Conservation (phyloP, 35 echinoderm and acorn worm genomes). For the Holothuria glaberrima region DNA sequence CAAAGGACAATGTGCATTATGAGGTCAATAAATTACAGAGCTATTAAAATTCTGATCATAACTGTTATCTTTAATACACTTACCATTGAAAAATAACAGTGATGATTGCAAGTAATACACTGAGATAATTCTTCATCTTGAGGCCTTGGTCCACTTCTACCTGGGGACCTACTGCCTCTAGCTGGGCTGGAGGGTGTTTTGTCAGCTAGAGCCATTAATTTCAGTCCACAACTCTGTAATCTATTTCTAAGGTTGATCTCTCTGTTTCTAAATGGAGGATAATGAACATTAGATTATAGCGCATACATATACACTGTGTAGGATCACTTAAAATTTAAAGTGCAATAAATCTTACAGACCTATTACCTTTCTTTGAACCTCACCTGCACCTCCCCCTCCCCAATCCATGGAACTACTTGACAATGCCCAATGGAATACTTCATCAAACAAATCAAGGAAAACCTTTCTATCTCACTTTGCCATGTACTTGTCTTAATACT, state of each 20-base stretch:
- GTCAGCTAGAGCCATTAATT: constrained; percentile 46
- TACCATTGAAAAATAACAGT: constrained; percentile 60
- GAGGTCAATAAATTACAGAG: no score
- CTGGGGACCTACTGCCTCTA: constrained; percentile 39
- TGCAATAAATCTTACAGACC: no score
- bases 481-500: no score
- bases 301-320: no score
- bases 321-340: no score
- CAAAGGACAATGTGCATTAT: no score
- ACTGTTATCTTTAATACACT: constrained; percentile 5
- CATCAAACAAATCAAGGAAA: no score
- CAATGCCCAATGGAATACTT: no score
- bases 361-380: no score
- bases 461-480: no score
- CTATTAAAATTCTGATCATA: neutral
- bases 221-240: constrained; percentile 12
- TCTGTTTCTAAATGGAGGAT: constrained; percentile 12
- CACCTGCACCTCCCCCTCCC: no score
- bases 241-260: constrained; percentile 9
- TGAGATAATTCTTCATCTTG: constrained; percentile 34
- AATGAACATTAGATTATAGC: neutral
- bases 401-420: no score
- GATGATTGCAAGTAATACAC: constrained; percentile 40
- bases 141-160: constrained; percentile 36
- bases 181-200: constrained; percentile 21